phyloP scores from a whole-genome alignment of 2,797 vertebrate genomes.

The Anomalospiza imberbis region DNA sequence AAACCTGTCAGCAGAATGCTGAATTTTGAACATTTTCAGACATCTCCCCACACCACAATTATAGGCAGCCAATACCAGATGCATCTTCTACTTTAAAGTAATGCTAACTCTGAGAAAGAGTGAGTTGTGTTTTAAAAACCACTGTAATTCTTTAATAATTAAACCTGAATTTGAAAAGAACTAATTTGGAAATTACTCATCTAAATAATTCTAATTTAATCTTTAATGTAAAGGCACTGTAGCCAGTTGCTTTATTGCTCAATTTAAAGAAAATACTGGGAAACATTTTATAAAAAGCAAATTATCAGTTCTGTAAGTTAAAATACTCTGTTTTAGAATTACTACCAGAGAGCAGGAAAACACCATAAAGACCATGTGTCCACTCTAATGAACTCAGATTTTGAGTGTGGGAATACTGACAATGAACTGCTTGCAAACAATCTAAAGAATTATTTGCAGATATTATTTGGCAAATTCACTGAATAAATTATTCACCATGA shows the following conservation, averaged over 20 bases:
- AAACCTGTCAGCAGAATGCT: neutral
- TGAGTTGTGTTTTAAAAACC: neutral
- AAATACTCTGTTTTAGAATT: neutral
- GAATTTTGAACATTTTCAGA: neutral
- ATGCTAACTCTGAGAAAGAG: neutral
- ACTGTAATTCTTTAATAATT: neutral
- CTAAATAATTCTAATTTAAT: neutral
- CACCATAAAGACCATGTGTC: neutral
- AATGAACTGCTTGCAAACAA: constrained; percentile 42
- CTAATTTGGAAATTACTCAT: neutral
- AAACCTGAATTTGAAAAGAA: neutral
- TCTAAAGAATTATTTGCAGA: constrained; percentile 45
- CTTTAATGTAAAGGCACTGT: neutral
- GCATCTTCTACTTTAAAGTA: neutral
- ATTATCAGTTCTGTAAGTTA: neutral
- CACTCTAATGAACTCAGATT: neutral
- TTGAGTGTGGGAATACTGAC: neutral
- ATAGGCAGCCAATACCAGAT: neutral
- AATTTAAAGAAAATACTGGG: neutral
- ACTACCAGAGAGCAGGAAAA: neutral
- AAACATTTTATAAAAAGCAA: neutral
- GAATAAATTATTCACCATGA: constrained; percentile 49
- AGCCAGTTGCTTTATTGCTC: neutral
- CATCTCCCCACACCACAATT: neutral
- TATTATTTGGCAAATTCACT: constrained; percentile 51